Conservation (phyloP, 1,140 invertebrate genomes). For the Diploscapter pachys region DNA sequence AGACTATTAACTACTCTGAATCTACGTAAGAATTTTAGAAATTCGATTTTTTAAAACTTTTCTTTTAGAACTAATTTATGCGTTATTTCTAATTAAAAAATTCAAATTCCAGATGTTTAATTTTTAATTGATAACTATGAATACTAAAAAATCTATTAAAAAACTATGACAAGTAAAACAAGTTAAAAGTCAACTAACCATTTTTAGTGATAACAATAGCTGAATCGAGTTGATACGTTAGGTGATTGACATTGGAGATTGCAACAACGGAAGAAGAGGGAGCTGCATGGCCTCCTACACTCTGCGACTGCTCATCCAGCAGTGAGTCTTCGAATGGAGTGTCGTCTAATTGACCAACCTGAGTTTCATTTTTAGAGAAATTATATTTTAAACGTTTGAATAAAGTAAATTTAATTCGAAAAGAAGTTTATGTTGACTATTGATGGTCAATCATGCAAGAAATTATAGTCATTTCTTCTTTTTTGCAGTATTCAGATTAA, state of each 20-base stretch:
- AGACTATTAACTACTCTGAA: no score
- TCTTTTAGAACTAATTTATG: no score
- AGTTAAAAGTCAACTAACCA: background rate
- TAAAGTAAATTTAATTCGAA: no score
- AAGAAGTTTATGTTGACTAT: no score
- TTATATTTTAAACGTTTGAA: background rate
- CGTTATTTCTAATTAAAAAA: no score
- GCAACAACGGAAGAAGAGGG: constrained; percentile 2
- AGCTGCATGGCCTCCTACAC: constrained; percentile 3
- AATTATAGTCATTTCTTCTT: no score
- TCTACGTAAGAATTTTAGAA: no score
- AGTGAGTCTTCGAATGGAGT: background rate
- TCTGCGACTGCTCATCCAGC: constrained; percentile 3
- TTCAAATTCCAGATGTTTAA: no score
- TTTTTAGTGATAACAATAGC: constrained; percentile 13
- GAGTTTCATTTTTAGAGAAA: constrained; percentile 9
- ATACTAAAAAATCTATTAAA: background rate
- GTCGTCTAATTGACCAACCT: background rate
- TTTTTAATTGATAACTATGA: background rate
- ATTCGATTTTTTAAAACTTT: no score
- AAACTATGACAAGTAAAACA: background rate
- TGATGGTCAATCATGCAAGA: no score
- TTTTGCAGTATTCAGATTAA: no score
- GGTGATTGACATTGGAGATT: background rate
- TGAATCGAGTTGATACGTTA: constrained; percentile 12